Percentiles rank a stretch among this genome's conserved stretches.
phyloP scores from a whole-genome alignment of 37 sponge, comb jelly and placozoan species.

The Beroe ovata region DNA sequence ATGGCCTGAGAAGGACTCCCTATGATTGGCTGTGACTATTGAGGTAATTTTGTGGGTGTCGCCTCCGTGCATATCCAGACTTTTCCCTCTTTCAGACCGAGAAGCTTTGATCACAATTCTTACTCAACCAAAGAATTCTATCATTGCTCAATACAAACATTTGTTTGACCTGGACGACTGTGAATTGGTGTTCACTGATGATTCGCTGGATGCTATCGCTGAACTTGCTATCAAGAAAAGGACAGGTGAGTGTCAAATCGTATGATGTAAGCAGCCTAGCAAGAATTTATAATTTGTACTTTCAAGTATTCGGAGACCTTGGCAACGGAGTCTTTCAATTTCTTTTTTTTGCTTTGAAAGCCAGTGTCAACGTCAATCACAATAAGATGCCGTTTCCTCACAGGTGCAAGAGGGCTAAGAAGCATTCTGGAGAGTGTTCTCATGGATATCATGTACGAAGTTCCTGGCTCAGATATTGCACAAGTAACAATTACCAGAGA shows the following conservation, averaged over 20 bases:
- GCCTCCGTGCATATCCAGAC: no score
- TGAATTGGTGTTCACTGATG: slow-evolving; percentile 79
- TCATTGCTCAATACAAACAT: slow-evolving; percentile 55
- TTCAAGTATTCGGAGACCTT: no score
- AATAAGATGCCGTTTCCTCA: no score
- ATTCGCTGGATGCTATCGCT: slow-evolving; percentile 83
- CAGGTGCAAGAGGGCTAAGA: slow-evolving; percentile 56
- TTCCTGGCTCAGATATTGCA: slow-evolving; percentile 84
- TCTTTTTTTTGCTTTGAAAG: no score
- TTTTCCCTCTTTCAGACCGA: slow-evolving; percentile 19
- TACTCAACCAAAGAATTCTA: slow-evolving; percentile 52
- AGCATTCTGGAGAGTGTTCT: slow-evolving; percentile 71
- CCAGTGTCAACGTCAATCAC: no score
- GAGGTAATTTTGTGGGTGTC: no score
- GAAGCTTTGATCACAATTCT: slow-evolving; percentile 57
- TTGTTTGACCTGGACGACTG: slow-evolving; percentile 29
- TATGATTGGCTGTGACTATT: no score
- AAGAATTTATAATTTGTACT: no score
- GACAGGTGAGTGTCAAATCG: slow-evolving; percentile 77
- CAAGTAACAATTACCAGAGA: slow-evolving; percentile 74
- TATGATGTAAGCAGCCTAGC: no score
- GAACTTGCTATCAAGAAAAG: slow-evolving; percentile 76
- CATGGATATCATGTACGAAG: slow-evolving; percentile 95
- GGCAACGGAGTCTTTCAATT: no score
- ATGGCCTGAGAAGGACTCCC: no score